phyloP scores from a whole-genome alignment of 2,797 vertebrate genomes.

The Ctenopoma kingsleyae region DNA sequence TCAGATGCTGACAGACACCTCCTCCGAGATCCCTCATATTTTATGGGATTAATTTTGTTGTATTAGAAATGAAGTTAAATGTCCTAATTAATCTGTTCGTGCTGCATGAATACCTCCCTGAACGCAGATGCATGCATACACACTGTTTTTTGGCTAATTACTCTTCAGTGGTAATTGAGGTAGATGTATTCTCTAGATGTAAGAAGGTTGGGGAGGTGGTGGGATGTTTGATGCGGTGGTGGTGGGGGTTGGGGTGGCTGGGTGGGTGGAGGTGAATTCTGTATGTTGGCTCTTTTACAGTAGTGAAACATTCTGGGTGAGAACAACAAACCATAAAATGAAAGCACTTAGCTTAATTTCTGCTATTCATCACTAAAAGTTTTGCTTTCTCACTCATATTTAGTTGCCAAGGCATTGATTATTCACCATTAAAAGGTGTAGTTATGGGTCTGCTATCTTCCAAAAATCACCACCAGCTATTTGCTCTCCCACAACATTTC shows the following conservation, averaged over 20 bases:
- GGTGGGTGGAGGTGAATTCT: conserved; percentile 38
- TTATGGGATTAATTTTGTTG: conserved; percentile 95
- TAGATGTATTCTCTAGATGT: conserved; percentile 71
- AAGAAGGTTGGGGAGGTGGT: conserved; percentile 60
- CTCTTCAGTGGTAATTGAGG: conserved; percentile 85
- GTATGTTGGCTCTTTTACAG: conserved; percentile 61
- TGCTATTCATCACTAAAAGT: conserved; percentile 52
- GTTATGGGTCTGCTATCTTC: conserved; percentile 6
- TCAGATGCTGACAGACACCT: conserved; percentile 92
- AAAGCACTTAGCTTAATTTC: conserved; percentile 63
- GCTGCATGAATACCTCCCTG: conserved; percentile 85
- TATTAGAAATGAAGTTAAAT: conserved; percentile 95
- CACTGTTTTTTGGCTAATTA: conserved; percentile 87
- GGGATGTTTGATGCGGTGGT: conserved; percentile 45
- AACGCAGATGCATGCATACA: conserved; percentile 61
- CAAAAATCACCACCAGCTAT: conserved; percentile 7
- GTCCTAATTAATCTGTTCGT: conserved; percentile 96
- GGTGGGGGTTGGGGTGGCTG: neutral
- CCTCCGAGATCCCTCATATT: conserved; percentile 92
- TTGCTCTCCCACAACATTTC: neutral
- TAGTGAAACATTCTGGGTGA: conserved; percentile 54
- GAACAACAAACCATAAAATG: conserved; percentile 64
- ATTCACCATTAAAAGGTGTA: conserved; percentile 9
- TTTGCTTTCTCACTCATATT: conserved; percentile 44
- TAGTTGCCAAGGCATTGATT: conserved; percentile 34